A percentile compares a stretch with the other conserved stretches of the same genome.
These are phyloP conservation scores for Heliconius nattereri DNA, from an alignment of 1,140 invertebrate genomes.

Conservation along the genomic window DNA sequence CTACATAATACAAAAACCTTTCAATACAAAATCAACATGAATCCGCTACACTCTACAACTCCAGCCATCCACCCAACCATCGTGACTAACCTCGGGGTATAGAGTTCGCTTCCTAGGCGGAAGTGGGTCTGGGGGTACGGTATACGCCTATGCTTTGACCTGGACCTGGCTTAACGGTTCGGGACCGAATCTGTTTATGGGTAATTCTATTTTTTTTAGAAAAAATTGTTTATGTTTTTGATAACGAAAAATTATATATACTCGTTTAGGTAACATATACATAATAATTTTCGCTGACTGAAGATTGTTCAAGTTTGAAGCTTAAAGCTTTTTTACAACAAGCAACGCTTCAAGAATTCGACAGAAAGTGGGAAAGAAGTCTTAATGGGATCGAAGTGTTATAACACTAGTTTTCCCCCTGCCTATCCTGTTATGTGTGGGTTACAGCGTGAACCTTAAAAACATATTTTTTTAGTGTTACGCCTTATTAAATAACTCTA, in stretches of 20 bases:
- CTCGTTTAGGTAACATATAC: too few species aligned
- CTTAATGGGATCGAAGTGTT: too few species aligned
- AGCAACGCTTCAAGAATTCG: too few species aligned
- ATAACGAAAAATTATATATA: not conserved
- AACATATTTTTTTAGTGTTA: not conserved
- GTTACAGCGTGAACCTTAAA: too few species aligned
- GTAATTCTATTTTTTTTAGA: not conserved
- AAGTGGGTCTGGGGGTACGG: constrained; percentile 33
- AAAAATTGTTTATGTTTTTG: too few species aligned
- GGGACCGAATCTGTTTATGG: constrained; percentile 26
- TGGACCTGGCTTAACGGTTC: constrained; percentile 17
- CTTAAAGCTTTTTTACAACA: too few species aligned
- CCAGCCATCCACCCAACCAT: not conserved
- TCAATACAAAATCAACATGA: not conserved
- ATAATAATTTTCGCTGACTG: too few species aligned
- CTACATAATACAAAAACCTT: not conserved
- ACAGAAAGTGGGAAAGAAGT: too few species aligned
- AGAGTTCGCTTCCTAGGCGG: constrained; percentile 40
- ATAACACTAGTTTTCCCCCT: too few species aligned
- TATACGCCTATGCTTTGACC: not conserved
- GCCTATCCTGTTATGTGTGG: too few species aligned
- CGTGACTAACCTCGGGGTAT: constrained; percentile 22
- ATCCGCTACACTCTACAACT: not conserved
- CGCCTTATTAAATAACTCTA: not conserved
- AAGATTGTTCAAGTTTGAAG: too few species aligned